Evolutionary conservation across 2,888 invertebrate genomes (phyloP).

Genomic region (Cantharis flavilabris): DNA sequence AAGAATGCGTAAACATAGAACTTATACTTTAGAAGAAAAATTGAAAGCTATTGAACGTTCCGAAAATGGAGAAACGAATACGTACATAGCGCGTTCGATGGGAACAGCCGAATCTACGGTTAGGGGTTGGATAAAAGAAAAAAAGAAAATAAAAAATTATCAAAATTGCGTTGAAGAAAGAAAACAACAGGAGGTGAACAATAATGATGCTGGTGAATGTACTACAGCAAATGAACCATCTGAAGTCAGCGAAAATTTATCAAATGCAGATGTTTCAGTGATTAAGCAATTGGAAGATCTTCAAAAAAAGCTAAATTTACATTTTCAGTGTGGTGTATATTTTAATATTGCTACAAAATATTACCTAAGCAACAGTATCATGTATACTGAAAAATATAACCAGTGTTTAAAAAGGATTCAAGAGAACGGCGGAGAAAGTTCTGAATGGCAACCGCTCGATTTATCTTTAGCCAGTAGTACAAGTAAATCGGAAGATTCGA

Average conservation of each 20-base stretch:
- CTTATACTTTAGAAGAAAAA: neutral
- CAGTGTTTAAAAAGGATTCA: neutral
- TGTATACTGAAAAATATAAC: neutral
- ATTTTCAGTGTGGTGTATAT: neutral
- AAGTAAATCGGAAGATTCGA: neutral
- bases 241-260: neutral
- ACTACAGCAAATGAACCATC: neutral
- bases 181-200: neutral
- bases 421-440: neutral
- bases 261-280: neutral
- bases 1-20: neutral
- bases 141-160: neutral
- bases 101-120: neutral
- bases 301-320: neutral
- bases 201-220: neutral
- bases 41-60: neutral
- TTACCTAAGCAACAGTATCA: fast-evolving
- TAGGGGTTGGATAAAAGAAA: neutral
- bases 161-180: fast-evolving
- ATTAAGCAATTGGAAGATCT: neutral
- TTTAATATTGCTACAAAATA: neutral
- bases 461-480: neutral
- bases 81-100: neutral
- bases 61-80: neutral
- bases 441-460: neutral